These are phyloP conservation scores for Calephelis nemesis DNA, from an alignment of 1,140 invertebrate species.

Conservation along the genomic window DNA sequence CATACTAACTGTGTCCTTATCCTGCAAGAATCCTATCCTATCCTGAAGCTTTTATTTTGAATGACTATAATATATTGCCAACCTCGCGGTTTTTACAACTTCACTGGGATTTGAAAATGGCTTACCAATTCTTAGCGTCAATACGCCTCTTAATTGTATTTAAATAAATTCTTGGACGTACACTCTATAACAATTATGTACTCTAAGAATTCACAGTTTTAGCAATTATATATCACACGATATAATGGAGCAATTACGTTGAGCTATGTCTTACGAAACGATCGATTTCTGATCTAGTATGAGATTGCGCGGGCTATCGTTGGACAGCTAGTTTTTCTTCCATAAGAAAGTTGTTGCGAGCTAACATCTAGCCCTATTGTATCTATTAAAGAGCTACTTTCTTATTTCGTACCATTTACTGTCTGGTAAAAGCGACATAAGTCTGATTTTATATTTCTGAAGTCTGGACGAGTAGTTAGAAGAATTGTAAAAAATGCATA, in stretches of 20 bases:
- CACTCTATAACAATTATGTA: not conserved
- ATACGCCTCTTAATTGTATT: too few species aligned
- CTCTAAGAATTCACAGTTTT: constrained; percentile 23
- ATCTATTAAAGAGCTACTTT: constrained; percentile 74
- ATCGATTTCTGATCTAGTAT: constrained; percentile 52
- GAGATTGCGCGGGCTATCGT: constrained; percentile 52
- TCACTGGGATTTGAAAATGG: too few species aligned
- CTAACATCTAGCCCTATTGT: constrained; percentile 72
- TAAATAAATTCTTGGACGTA: too few species aligned
- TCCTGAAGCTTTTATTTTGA: too few species aligned
- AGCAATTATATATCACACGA: constrained; percentile 46
- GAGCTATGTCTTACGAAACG: constrained; percentile 62
- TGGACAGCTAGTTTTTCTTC: constrained; percentile 61
- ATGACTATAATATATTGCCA: too few species aligned
- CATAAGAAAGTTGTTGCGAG: constrained; percentile 67
- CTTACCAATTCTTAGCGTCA: too few species aligned
- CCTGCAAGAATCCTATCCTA: too few species aligned
- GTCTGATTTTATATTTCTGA: not conserved
- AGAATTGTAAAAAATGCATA: too few species aligned
- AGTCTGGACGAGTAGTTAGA: too few species aligned
- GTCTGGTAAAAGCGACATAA: constrained; percentile 49
- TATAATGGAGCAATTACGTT: constrained; percentile 53
- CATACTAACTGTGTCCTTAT: too few species aligned
- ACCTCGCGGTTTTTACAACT: too few species aligned
- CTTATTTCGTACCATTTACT: constrained; percentile 73